Evolutionary conservation across 2,888 invertebrate genomes (phyloP).

Genomic region (Apamea crenata): DNA sequence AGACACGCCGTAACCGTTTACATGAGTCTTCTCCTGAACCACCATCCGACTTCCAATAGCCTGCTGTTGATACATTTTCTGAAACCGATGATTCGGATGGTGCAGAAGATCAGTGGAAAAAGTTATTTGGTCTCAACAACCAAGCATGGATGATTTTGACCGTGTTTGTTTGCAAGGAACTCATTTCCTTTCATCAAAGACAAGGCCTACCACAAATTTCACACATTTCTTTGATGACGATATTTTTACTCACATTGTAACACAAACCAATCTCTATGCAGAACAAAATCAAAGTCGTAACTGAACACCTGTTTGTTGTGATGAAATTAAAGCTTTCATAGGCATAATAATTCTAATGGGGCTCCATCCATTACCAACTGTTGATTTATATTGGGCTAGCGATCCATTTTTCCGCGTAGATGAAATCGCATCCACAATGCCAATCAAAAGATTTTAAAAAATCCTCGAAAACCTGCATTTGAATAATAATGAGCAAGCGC

Average conservation of each 20-base stretch:
- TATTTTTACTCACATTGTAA: constrained; percentile 34
- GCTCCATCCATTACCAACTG: too few relatives aligned
- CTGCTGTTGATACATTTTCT: constrained; percentile 29
- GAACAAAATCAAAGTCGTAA: constrained; percentile 29
- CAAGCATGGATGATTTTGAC: constrained; percentile 30
- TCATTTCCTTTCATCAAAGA: constrained; percentile 27
- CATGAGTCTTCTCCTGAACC: constrained; percentile 23
- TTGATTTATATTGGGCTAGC: too few relatives aligned
- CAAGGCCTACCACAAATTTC: constrained; percentile 31
- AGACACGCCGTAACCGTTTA: constrained; percentile 35
- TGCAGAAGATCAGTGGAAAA: constrained; percentile 39
- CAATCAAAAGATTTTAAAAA: too few relatives aligned
- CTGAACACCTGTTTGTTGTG: too few relatives aligned
- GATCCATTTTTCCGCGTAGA: too few relatives aligned
- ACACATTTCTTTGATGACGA: constrained; percentile 30
- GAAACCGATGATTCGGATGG: constrained; percentile 39
- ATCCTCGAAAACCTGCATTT: too few relatives aligned
- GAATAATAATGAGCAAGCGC: too few relatives aligned
- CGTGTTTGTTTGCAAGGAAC: constrained; percentile 22
- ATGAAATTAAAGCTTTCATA: too few relatives aligned
- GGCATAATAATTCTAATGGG: too few relatives aligned
- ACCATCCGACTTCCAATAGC: constrained; percentile 16
- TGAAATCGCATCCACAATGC: too few relatives aligned
- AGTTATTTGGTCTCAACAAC: constrained; percentile 22
- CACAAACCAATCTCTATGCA: constrained; percentile 43